These are phyloP conservation scores for Scrobipalpa atriplicella DNA, from an alignment of 2,888 invertebrate genomes.

Conservation along the genomic window DNA sequence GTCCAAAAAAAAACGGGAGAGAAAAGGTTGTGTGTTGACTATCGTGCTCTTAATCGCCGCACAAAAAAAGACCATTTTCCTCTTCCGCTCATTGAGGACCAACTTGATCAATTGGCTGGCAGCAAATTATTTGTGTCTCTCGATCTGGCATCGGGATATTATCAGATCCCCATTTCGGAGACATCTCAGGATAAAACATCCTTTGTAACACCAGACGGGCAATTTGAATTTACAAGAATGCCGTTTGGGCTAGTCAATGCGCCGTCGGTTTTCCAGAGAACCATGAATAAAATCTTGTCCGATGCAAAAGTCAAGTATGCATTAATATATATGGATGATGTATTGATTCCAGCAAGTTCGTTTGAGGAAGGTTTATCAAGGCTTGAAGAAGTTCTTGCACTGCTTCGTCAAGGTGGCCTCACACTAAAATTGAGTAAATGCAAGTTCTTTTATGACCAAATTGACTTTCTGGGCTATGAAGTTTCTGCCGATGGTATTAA, in stretches of 20 bases:
- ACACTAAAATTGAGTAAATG: constrained; percentile 15
- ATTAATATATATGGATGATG: constrained; percentile 36
- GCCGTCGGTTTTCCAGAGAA: constrained; percentile 51
- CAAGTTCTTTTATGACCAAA: neutral
- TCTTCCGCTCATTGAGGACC: constrained; percentile 27
- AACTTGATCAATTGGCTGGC: constrained; percentile 26
- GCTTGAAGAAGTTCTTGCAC: neutral
- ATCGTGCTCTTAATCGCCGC: constrained; percentile 35
- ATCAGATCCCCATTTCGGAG: constrained; percentile 36
- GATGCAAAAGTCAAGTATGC: constrained; percentile 31
- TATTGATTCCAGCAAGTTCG: constrained; percentile 12
- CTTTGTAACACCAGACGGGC: too few relatives aligned
- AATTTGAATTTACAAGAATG: constrained; percentile 49
- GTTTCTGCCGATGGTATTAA: neutral
- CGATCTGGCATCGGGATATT: constrained; percentile 37
- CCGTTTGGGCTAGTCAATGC: constrained; percentile 44
- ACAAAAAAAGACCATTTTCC: constrained; percentile 38
- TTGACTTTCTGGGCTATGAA: constrained; percentile 13
- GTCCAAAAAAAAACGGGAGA: constrained; percentile 38
- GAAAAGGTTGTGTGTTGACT: constrained; percentile 39
- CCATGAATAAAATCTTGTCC: constrained; percentile 44
- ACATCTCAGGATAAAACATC: too few relatives aligned
- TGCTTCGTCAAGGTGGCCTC: neutral
- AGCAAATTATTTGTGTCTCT: constrained; percentile 32
- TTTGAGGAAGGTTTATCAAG: neutral